These are phyloP conservation scores for Sphyrna mokarran DNA, from an alignment of 2,113 vertebrate species.

Conservation along the genomic window DNA sequence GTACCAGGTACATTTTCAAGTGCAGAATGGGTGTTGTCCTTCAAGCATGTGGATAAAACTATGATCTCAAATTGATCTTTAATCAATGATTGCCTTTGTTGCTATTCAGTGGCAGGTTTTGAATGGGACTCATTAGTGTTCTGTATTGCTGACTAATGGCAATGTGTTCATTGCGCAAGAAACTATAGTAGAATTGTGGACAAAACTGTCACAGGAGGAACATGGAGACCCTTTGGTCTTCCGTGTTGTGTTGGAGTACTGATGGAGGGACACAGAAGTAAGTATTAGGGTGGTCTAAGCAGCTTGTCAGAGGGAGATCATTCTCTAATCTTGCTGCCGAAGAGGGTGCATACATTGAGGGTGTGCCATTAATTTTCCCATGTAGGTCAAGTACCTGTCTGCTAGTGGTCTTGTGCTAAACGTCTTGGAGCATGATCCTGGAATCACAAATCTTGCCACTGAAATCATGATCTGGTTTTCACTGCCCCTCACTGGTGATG, in stretches of 20 bases:
- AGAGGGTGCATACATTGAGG: too few relatives aligned
- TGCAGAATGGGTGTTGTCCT: background rate
- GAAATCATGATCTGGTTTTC: too few relatives aligned
- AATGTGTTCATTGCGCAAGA: background rate
- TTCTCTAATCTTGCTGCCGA: too few relatives aligned
- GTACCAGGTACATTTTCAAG: background rate
- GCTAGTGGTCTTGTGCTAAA: background rate
- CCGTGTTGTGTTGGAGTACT: too few relatives aligned
- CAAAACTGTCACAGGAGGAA: background rate
- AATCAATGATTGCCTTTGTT: background rate
- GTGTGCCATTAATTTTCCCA: background rate
- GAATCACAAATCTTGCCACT: too few relatives aligned
- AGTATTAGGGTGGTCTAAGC: background rate
- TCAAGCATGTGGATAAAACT: background rate
- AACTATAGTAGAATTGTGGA: background rate
- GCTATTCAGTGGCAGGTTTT: background rate
- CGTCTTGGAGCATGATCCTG: background rate
- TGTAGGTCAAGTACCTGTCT: background rate
- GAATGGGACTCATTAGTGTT: background rate
- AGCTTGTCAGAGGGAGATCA: background rate
- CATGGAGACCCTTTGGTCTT: background rate
- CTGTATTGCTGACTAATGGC: background rate
- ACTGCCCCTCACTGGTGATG: too few relatives aligned
- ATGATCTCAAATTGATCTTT: background rate
- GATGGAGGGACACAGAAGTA: background rate